Conservation (phyloP, 2,113 vertebrate species). For the Lanius collurio region DNA sequence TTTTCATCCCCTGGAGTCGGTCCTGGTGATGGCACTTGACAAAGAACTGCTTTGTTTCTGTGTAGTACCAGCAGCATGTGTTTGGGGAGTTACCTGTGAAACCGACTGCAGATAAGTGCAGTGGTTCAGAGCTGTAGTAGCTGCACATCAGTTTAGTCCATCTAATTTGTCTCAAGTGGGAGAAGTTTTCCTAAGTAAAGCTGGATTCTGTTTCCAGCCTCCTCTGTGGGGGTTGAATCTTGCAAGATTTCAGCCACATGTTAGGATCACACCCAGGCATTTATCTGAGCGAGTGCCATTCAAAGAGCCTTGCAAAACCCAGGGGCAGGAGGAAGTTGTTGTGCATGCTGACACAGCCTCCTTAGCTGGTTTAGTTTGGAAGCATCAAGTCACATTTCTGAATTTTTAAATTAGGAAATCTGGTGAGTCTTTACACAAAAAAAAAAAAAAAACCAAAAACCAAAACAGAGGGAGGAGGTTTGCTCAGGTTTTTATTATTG, state of each 20-base stretch:
- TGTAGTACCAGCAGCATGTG: neutral
- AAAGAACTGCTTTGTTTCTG: neutral
- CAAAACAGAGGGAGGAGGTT: neutral
- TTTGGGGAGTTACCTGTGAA: neutral
- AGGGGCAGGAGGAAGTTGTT: neutral
- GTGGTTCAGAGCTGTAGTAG: neutral
- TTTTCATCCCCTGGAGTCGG: neutral
- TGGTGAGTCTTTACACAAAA: neutral
- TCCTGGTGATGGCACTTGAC: neutral
- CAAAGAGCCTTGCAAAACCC: constrained; percentile 39
- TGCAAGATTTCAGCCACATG: neutral
- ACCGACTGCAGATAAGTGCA: rapidly evolving
- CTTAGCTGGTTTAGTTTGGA: neutral
- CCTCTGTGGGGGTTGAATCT: neutral
- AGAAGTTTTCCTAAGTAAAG: neutral
- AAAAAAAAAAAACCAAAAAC: neutral
- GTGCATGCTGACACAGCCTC: neutral
- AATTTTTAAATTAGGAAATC: neutral
- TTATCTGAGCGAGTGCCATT: constrained; percentile 3
- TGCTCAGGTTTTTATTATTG: neutral
- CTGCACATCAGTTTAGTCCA: neutral
- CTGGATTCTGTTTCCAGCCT: neutral
- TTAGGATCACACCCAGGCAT: constrained; percentile 28
- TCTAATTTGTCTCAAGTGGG: neutral
- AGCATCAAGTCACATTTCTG: neutral